Conservation (phyloP, 1,140 invertebrate genomes). For the Trialeurodes vaporariorum region DNA sequence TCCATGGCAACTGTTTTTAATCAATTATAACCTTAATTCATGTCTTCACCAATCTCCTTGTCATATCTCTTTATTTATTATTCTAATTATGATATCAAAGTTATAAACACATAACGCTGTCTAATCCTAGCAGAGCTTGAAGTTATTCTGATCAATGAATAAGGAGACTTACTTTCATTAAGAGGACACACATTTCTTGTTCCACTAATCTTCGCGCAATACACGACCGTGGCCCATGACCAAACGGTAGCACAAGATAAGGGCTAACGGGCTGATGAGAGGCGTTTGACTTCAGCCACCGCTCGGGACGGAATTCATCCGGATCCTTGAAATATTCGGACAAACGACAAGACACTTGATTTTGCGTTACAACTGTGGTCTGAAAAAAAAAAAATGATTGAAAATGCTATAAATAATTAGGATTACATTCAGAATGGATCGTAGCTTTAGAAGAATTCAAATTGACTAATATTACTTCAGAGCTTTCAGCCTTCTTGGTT, state of each 20-base stretch:
- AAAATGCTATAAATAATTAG: no score
- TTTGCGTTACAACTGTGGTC: conserved; percentile 80
- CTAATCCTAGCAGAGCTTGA: no score
- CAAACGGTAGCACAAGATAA: conserved; percentile 73
- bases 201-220: conserved; percentile 79
- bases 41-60: no score
- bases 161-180: conserved; percentile 56
- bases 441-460: no score
- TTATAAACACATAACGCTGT: no score
- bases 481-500: no score
- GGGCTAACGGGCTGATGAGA: conserved; percentile 49
- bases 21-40: no score
- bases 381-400: conserved; percentile 35
- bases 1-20: no score
- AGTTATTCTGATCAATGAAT: no score
- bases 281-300: conserved; percentile 50
- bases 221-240: conserved; percentile 75
- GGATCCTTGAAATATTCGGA: conserved; percentile 54
- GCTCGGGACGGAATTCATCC: conserved; percentile 56
- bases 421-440: conserved; percentile 1
- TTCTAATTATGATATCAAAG: no score
- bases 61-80: no score
- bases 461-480: no score
- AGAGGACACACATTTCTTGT: conserved; percentile 68
- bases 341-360: conserved; percentile 61